Evolutionary conservation across 2,113 vertebrate species (phyloP).

Genomic region (Lucifuga dentata): DNA sequence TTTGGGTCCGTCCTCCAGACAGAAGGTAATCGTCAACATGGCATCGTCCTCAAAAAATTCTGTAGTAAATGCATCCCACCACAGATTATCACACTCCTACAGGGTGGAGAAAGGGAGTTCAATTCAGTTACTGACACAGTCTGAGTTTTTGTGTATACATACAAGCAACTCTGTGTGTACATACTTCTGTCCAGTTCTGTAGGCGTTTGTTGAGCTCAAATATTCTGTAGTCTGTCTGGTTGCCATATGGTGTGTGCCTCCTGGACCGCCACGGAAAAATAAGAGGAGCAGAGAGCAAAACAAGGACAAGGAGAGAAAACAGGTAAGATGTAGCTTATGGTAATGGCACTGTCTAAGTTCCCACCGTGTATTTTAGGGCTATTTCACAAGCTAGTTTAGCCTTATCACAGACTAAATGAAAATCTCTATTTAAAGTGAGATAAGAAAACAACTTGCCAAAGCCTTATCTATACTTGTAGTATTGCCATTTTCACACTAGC

Average conservation of each 20-base stretch:
- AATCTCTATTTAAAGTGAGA: conserved; percentile 35
- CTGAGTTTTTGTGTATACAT: neutral
- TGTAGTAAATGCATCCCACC: conserved; percentile 99
- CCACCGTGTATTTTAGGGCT: neutral
- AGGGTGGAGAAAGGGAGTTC: neutral
- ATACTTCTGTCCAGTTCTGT: conserved; percentile 98
- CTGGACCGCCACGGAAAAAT: conserved; percentile 72
- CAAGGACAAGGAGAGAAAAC: neutral
- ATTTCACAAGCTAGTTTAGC: conserved; percentile 6
- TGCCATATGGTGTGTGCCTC: conserved; percentile 97
- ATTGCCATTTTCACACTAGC: conserved; percentile 23
- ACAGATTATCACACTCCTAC: conserved; percentile 98
- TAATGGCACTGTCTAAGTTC: neutral
- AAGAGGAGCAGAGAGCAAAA: conserved; percentile 40
- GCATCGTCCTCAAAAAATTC: conserved; percentile 99
- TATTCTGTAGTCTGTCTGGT: conserved; percentile 99
- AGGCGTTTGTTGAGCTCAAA: conserved; percentile 98
- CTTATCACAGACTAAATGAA: conserved; percentile 21
- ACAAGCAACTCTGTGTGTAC: conserved; percentile 10
- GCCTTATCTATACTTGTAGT: conserved; percentile 43
- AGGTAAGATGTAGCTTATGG: neutral
- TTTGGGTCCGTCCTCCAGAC: conserved; percentile 99
- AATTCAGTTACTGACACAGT: neutral
- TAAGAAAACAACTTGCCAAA: conserved; percentile 25
- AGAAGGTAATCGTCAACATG: conserved; percentile 98